phyloP scores from a whole-genome alignment of 2,113 vertebrate genomes.

The Cromileptes altivelis region DNA sequence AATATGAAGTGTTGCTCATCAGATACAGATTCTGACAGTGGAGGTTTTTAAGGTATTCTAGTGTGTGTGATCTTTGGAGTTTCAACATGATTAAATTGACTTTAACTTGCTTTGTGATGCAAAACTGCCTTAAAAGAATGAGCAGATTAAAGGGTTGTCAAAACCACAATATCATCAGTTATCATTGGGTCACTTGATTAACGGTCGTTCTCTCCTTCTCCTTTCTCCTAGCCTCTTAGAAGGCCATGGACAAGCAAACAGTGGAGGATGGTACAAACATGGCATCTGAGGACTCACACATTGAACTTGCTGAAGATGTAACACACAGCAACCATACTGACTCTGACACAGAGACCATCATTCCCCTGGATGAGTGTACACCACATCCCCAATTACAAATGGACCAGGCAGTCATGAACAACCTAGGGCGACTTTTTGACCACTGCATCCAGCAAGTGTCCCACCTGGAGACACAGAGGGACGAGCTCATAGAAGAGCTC shows the following conservation, averaged over 20 bases:
- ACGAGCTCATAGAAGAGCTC: slow-evolving; percentile 87
- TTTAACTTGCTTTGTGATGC: not conserved
- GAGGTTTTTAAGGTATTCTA: not conserved
- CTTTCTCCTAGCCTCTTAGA: not conserved
- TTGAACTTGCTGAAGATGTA: too few relatives aligned
- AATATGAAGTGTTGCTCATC: not conserved
- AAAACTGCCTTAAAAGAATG: slow-evolving; percentile 3
- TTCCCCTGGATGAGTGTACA: not conserved
- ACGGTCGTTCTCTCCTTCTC: not conserved
- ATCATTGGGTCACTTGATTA: slow-evolving; percentile 18
- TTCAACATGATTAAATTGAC: slow-evolving; percentile 1
- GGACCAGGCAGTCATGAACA: slow-evolving; percentile 43
- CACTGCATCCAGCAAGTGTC: slow-evolving; percentile 87
- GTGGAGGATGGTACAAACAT: slow-evolving; percentile 11
- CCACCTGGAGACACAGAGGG: slow-evolving; percentile 85
- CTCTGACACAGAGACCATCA: slow-evolving; percentile 18
- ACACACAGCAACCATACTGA: too few relatives aligned
- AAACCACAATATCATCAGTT: slow-evolving; percentile 19
- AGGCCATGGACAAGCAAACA: slow-evolving; percentile 56
- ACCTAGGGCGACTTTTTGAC: slow-evolving; percentile 69
- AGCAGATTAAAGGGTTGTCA: not conserved
- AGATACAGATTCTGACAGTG: not conserved
- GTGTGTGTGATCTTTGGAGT: not conserved
- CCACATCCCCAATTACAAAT: not conserved
- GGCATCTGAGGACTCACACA: not conserved